phyloP scores from a whole-genome alignment of 2,113 vertebrate genomes.

The Cettia cetti region DNA sequence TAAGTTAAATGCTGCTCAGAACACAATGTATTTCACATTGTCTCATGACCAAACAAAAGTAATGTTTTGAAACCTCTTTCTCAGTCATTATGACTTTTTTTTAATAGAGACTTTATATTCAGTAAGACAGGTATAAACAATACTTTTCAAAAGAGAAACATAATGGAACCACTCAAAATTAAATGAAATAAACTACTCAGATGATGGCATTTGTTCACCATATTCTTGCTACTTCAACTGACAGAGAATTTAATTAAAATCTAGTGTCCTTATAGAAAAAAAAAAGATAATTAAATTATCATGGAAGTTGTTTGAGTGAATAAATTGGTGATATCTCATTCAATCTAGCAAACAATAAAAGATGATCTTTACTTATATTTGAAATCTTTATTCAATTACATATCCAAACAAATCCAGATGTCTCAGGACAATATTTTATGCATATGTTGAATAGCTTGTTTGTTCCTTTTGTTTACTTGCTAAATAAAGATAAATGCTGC shows the following conservation, averaged over 20 bases:
- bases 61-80: background rate
- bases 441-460: background rate
- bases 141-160: background rate
- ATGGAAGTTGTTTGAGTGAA: background rate
- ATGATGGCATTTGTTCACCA: background rate
- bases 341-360: background rate
- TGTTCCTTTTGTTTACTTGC: background rate
- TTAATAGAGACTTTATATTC: background rate
- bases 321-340: background rate
- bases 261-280: background rate
- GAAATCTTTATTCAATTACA: slow-evolving; percentile 15
- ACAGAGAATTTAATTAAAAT: background rate
- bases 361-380: background rate
- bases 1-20: background rate
- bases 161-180: background rate
- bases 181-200: background rate
- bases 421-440: background rate
- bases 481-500: background rate
- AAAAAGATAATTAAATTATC: background rate
- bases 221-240: background rate
- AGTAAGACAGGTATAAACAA: background rate
- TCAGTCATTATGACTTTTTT: background rate
- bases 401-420: slow-evolving; percentile 3
- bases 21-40: background rate
- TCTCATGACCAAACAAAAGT: background rate